Base-by-base conservation (phyloP, 2,888 invertebrate genomes). In the Encarsia formosa region DNA sequence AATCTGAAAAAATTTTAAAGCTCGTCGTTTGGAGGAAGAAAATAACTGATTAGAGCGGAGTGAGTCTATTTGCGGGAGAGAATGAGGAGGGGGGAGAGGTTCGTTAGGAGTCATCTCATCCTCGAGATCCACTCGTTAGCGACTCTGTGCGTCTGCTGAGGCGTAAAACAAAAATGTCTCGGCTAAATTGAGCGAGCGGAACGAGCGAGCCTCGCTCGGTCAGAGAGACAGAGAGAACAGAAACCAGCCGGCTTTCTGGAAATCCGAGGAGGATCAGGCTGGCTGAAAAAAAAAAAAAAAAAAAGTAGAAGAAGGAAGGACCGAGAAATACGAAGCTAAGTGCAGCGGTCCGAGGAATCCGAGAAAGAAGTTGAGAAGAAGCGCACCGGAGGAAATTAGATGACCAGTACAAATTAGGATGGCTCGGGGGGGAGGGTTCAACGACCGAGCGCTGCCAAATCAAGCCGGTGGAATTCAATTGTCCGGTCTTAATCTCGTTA, bases 81-180 rank as follows among this genome's bases (percentile, higher is more conserved):
- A 26, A 26, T 8, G 26, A 26, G 26, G 26, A n/a, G n/a, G n/a
- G n/a, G 39, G 32, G 23, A 26, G 47, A 45, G 51, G 59, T 52
- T 63, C 58, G 54, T 62, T 63, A 61, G 57, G 57, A 55, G 50
- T 59, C 59, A 49, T 56, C 59, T 53, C 54, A 51, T 57, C 58
- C 61, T 50, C 59, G 55, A 55, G 52, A 54, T 39, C 22, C 56
- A 60, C 61, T 67, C 66, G 61, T 67, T 66, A 67, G 61, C 53
- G 57, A 54, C 32, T 40, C 20, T 47, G 53, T 52, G 51, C 58
- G 58, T 43, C 48, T 52, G 61, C 49, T 58, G 62, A 52, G 54
- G 61, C 59, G 60, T 59, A 58, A 63, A 60, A 62, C 61, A 65
- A 66, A 67, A 66, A 65, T 61, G 60, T 62, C 61, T 59, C 61